Evolutionary conservation across 2,797 vertebrate species (phyloP), one percentile per base, ranked within the genome.

Genomic region (Tenualosa thibaudeaui): DNA sequence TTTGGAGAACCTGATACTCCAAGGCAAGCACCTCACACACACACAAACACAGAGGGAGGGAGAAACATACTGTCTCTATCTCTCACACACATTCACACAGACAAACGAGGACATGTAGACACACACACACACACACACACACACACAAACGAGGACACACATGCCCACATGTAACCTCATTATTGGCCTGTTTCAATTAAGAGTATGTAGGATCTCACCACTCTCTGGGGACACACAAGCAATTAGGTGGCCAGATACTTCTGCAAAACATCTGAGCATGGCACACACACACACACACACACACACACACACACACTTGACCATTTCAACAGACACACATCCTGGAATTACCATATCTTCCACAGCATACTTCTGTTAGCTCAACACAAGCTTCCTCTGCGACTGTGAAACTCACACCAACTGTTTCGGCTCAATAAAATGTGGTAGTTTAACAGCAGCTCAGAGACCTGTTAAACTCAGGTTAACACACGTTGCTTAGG

Each of bases 181-280:
- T 91, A 90, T 88, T 53, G 84, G 54, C 78, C 83, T 10, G 53
- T 85, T 92, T 91, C 90, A 91, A 89, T 91, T 90, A 91, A 89
- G 83, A 89, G 85, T 81, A 81, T 84, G 84, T 51, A 68, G 87
- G 83, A 86, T 89, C 88, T 87, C 50, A 78, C 24, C 81, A 40
- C 22, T 83, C 87, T 65, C 83, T 81, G 10, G 84, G 82, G 81
- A 84, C 62, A 82, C 65, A 71, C 26, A 71, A 12, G 65, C 43
- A 5, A 46, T 62, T 40, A 85, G 84, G 82, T 86, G 84, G 65
- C 53, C 51, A 40, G 68, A 81, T 17, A 71, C 56, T 31, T 51
- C 13, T 5, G 46, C 50, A 84, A 12, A 81, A 56, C 65, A 71
- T 71, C 65, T 71, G 65, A 71, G 65, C 31, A 17, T 3, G 3